phyloP scores from a whole-genome alignment of 2,797 vertebrate genomes.

The Chaetodon trifasciatus region DNA sequence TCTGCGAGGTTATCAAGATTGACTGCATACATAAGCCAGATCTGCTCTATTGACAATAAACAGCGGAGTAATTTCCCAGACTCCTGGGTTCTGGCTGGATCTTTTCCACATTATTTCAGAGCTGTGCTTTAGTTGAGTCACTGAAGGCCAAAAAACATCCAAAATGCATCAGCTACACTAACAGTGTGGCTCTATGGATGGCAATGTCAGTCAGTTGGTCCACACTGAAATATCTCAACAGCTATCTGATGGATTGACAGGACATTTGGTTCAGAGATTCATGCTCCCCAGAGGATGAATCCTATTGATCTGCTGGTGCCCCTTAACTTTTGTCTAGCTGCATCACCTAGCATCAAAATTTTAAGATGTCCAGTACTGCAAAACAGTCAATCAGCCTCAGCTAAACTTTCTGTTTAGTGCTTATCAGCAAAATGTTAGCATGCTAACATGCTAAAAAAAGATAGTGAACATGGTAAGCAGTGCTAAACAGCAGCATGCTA shows the following conservation, averaged over 20 bases:
- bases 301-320: not conserved
- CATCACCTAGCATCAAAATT: too few species aligned
- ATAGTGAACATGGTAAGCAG: not conserved
- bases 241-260: not conserved
- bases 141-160: not conserved
- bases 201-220: too few species aligned
- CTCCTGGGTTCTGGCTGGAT: conserved; percentile 1
- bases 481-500: not conserved
- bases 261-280: not conserved
- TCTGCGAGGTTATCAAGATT: not conserved
- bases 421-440: not conserved
- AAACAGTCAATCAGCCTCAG: not conserved
- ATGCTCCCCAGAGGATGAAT: not conserved
- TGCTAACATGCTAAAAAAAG: not conserved
- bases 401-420: not conserved
- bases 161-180: not conserved
- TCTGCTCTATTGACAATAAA: conserved; percentile 1
- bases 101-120: conserved; percentile 1
- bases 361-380: not conserved
- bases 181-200: not conserved
- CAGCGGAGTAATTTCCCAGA: not conserved
- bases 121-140: not conserved
- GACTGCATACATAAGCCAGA: not conserved
- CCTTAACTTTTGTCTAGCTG: not conserved
- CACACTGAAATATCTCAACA: not conserved